Evolutionary conservation across 2,113 vertebrate species (phyloP).

Genomic region (Eptesicus fuscus): DNA sequence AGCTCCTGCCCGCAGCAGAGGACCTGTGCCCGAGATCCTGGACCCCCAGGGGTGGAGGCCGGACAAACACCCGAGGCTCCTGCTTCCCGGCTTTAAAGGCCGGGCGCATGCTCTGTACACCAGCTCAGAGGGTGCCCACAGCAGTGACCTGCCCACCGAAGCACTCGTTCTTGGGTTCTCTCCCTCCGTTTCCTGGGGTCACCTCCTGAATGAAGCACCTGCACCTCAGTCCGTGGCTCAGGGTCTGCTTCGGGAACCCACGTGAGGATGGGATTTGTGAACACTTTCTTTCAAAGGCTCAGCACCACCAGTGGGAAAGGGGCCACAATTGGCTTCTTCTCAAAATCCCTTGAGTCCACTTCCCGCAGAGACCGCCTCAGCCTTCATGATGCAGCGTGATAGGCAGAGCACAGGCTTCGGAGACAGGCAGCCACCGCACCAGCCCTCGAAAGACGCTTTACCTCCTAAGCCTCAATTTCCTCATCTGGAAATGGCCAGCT

Average conservation of each 20-base stretch:
- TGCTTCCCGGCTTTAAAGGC: neutral
- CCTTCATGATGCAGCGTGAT: rapidly evolving
- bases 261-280: neutral
- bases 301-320: neutral
- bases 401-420: neutral
- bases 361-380: neutral
- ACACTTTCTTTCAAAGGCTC: neutral
- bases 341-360: neutral
- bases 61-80: neutral
- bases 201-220: neutral
- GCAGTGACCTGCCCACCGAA: neutral
- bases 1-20: neutral
- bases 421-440: neutral
- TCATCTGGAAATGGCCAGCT: neutral
- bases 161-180: neutral
- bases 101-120: neutral
- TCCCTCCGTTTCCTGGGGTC: neutral
- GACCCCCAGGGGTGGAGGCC: neutral
- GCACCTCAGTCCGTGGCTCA: neutral
- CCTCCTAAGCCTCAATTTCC: neutral
- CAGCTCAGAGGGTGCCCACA: neutral
- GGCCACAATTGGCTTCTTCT: neutral
- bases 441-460: neutral
- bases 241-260: neutral
- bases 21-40: neutral